Evolutionary conservation across 2,113 vertebrate species (phyloP).

Genomic region (Marmota flaviventris): DNA sequence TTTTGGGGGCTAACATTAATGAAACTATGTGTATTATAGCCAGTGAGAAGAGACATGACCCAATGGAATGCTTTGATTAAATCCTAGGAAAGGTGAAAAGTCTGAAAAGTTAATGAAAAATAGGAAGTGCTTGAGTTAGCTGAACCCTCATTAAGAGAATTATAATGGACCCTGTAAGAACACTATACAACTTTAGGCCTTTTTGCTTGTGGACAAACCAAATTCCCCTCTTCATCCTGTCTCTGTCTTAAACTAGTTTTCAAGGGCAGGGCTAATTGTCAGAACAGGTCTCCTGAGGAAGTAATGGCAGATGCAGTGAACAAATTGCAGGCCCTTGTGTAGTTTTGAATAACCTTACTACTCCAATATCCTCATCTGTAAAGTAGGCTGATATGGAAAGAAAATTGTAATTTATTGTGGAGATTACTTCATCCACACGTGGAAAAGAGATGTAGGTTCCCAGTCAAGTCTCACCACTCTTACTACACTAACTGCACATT

Average conservation of each 20-base stretch:
- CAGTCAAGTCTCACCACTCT: neutral
- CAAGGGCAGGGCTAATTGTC: accelerated
- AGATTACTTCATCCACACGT: neutral
- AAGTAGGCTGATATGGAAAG: neutral
- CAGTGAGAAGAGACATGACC: too few relatives aligned
- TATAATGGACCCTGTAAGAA: neutral
- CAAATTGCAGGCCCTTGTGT: neutral
- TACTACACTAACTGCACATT: neutral
- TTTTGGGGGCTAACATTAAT: neutral
- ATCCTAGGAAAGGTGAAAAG: too few relatives aligned
- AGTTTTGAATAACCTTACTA: neutral
- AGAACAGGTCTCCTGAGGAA: neutral
- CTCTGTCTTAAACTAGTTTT: neutral
- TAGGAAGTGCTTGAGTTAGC: too few relatives aligned
- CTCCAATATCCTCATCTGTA: neutral
- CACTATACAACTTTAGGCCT: neutral
- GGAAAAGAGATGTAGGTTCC: neutral
- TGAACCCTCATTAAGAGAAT: neutral
- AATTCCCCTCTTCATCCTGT: neutral
- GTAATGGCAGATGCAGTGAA: neutral
- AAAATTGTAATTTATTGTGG: neutral
- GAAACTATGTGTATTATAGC: too few relatives aligned
- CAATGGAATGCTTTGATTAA: too few relatives aligned
- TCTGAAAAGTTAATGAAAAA: too few relatives aligned
- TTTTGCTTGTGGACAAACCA: neutral